Percentiles rank a stretch among this genome's conserved stretches.
phyloP scores from a whole-genome alignment of 2,113 vertebrate species.

The Chroicocephalus ridibundus region DNA sequence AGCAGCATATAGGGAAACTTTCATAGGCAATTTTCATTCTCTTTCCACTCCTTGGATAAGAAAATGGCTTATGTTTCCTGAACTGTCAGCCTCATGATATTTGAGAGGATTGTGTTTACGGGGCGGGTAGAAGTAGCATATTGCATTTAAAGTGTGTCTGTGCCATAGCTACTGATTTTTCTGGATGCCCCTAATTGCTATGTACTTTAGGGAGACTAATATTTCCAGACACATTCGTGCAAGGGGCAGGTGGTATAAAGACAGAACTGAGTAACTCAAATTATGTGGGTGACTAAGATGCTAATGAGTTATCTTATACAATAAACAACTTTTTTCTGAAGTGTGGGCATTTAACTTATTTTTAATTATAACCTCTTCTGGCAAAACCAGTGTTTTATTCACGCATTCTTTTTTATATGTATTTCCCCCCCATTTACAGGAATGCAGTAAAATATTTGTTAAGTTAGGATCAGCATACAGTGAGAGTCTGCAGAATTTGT shows the following conservation, averaged over 20 bases:
- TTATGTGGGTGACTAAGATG: background rate
- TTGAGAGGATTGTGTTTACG: background rate
- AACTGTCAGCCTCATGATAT: background rate
- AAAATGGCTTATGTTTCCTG: background rate
- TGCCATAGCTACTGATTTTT: background rate
- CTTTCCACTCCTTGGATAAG: background rate
- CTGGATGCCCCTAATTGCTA: background rate
- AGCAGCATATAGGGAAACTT: background rate
- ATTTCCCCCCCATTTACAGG: background rate
- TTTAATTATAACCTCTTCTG: background rate
- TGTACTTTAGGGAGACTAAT: background rate
- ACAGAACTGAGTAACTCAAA: background rate
- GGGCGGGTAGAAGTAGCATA: background rate
- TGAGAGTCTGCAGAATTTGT: background rate
- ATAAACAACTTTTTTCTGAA: background rate
- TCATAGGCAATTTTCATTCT: background rate
- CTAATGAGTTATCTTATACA: background rate
- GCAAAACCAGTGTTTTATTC: background rate
- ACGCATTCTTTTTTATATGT: rapidly evolving
- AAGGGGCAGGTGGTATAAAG: background rate
- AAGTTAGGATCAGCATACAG: background rate
- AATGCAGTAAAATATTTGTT: background rate
- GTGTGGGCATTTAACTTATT: background rate
- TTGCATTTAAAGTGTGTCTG: background rate
- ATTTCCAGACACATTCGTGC: background rate